Evolutionary conservation across 2,888 invertebrate species (phyloP).

Genomic region (Anodontia alba): DNA sequence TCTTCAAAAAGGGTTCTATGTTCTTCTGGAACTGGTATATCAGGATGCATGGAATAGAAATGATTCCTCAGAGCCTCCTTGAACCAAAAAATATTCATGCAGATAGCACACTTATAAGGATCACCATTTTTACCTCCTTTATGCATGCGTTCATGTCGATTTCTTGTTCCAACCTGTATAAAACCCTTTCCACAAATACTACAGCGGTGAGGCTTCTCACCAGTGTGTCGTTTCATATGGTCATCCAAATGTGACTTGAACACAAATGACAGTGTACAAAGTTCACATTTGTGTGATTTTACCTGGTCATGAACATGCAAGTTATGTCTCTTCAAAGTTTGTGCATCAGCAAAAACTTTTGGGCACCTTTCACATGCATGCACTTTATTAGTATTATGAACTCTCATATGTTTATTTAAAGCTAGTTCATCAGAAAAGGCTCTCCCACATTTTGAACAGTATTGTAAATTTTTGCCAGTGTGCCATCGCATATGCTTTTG

Average conservation of each 20-base stretch:
- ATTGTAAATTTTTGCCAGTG: slow-evolving; percentile 5
- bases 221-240: slow-evolving; percentile 22
- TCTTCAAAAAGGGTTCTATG: neutral
- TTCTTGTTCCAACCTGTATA: slow-evolving; percentile 17
- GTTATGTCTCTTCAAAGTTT: neutral
- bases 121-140: neutral
- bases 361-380: neutral
- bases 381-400: neutral
- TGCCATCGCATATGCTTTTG: slow-evolving; percentile 24
- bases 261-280: slow-evolving; percentile 5
- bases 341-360: slow-evolving; percentile 5
- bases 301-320: slow-evolving; percentile 5
- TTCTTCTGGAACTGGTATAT: neutral
- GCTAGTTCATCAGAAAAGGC: slow-evolving; percentile 15
- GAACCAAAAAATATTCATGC: slow-evolving; percentile 14
- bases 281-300: slow-evolving; percentile 12
- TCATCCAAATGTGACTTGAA: slow-evolving; percentile 17
- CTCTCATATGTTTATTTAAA: slow-evolving; percentile 2
- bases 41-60: slow-evolving; percentile 1
- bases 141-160: slow-evolving; percentile 5
- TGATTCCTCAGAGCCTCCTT: neutral
- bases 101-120: slow-evolving; percentile 2
- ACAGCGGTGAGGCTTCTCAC: slow-evolving; percentile 14
- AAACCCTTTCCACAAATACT: slow-evolving; percentile 15
- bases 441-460: neutral